A percentile compares a stretch with the other conserved stretches of the same genome.
Conservation (phyloP, 2,797 vertebrate species). For the Heteromormyrus szaboi region DNA sequence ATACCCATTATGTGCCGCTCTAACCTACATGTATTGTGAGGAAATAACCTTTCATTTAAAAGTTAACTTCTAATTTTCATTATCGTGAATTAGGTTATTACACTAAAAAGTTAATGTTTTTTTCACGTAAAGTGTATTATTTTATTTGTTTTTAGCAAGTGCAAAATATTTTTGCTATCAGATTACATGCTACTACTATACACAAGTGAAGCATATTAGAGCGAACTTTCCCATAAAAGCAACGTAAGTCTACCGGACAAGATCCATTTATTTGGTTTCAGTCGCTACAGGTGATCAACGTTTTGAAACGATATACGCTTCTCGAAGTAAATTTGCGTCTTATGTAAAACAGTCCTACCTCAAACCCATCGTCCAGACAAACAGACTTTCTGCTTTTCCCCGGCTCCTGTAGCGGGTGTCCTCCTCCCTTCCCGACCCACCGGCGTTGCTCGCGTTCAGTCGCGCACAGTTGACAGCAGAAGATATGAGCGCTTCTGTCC, state of each 20-base stretch:
- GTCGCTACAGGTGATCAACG: background rate
- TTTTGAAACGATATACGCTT: background rate
- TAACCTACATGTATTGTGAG: background rate
- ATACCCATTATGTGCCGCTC: background rate
- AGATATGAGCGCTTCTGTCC: background rate
- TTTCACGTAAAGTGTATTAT: background rate
- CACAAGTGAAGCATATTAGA: background rate
- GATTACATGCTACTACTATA: background rate
- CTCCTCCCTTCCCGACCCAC: background rate
- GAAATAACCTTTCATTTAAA: background rate
- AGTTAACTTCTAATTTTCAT: background rate
- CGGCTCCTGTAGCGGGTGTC: background rate
- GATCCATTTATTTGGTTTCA: background rate
- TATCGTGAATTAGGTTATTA: background rate
- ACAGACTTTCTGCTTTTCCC: background rate
- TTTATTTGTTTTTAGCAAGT: background rate
- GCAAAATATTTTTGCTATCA: background rate
- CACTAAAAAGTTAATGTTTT: background rate
- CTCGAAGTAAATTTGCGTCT: background rate
- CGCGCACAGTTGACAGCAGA: background rate
- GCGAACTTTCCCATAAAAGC: background rate
- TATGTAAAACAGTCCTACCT: background rate
- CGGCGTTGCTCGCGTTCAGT: background rate
- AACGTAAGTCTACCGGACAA: background rate
- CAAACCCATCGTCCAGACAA: constrained; percentile 6